These are phyloP conservation scores for Apodemus sylvaticus DNA, from an alignment of 2,113 vertebrate genomes.

Conservation along the genomic window DNA sequence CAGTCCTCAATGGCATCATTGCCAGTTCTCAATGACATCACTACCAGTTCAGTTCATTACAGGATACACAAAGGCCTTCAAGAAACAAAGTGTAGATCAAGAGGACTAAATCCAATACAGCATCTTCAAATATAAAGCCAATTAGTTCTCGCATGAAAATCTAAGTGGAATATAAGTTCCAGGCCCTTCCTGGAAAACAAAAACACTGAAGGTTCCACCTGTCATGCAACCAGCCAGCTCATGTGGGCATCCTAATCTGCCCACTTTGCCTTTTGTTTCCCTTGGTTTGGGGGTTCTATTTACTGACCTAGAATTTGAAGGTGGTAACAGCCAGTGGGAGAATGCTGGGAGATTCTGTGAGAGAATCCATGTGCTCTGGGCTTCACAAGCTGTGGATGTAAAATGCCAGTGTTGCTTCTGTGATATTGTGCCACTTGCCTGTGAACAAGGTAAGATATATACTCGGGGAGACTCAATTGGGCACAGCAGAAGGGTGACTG, in stretches of 20 bases:
- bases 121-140: not conserved
- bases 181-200: not conserved
- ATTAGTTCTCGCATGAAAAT: slow-evolving; percentile 3
- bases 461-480: not conserved
- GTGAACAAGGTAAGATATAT: not conserved
- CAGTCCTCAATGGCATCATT: too few species aligned
- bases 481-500: not conserved
- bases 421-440: not conserved
- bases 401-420: not conserved
- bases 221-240: not conserved
- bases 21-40: not conserved
- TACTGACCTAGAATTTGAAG: not conserved
- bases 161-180: not conserved
- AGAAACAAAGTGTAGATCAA: not conserved
- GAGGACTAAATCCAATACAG: not conserved
- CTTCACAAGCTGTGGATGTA: not conserved
- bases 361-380: not conserved
- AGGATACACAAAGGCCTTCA: not conserved
- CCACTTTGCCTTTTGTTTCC: not conserved
- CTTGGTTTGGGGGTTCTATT: not conserved
- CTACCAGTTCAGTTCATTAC: not conserved
- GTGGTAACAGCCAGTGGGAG: not conserved
- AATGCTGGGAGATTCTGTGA: not conserved
- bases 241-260: not conserved
- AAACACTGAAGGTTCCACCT: not conserved